Percentiles rank a stretch among this genome's conserved stretches.
Evolutionary conservation across 2,797 vertebrate genomes (phyloP).

Genomic region (Sylvilagus floridanus): DNA sequence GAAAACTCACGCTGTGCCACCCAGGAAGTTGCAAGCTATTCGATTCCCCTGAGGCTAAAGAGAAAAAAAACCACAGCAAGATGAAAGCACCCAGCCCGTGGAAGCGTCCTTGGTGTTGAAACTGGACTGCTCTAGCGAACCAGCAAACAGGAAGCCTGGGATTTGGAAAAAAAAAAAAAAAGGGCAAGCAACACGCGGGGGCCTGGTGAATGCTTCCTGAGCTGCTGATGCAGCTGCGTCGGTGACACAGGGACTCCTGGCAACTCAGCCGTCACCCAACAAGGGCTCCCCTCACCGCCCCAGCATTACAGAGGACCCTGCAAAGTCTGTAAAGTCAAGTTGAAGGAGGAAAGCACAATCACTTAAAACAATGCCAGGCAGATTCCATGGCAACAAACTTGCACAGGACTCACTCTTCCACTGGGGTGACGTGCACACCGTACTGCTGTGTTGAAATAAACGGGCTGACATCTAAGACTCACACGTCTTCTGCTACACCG

Average conservation of each 20-base stretch:
- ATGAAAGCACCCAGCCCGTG: background rate
- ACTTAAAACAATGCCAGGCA: background rate
- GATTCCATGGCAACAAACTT: background rate
- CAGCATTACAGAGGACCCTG: background rate
- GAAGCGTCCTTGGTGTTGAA: background rate
- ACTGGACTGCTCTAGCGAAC: background rate
- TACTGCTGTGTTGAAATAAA: background rate
- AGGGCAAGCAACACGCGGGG: background rate
- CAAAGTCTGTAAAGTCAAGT: background rate
- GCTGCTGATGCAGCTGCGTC: background rate
- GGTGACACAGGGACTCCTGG: background rate
- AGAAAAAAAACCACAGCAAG: slow-evolving; percentile 28
- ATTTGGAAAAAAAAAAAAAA: background rate
- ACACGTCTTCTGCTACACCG: background rate
- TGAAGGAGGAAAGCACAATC: slow-evolving; percentile 10
- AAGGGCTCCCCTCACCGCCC: background rate
- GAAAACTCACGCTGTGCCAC: background rate
- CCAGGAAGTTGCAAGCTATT: background rate
- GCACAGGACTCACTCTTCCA: background rate
- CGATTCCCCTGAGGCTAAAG: background rate
- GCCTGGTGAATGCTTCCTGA: background rate
- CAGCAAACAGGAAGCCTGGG: background rate
- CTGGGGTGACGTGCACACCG: background rate
- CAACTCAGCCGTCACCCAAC: background rate
- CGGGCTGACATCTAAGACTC: background rate